Evolutionary conservation across 2,113 vertebrate genomes (phyloP).

Genomic region (Pionites leucogaster): DNA sequence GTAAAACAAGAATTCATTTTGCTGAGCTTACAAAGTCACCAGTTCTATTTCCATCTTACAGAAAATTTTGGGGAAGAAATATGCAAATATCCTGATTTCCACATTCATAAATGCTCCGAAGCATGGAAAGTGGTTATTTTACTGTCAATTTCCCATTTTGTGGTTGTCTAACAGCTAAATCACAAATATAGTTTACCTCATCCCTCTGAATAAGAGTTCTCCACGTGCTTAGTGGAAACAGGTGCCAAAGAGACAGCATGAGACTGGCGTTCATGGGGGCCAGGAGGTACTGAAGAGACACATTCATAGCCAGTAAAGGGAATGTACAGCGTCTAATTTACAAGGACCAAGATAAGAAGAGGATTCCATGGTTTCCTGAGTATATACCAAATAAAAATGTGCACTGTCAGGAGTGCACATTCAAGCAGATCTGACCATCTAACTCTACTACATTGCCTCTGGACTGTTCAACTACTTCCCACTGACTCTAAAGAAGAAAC

Average conservation of each 20-base stretch:
- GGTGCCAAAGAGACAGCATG: fast-evolving
- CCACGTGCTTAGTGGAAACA: fast-evolving
- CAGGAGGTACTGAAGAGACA: background rate
- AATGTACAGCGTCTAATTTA: fast-evolving
- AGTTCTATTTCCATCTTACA: background rate
- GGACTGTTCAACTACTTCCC: background rate
- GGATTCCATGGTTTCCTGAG: background rate
- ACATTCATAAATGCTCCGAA: background rate
- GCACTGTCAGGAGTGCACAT: background rate
- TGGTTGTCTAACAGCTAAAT: background rate
- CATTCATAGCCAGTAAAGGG: background rate
- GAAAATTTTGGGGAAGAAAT: background rate
- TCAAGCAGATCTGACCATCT: background rate
- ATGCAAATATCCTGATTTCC: background rate
- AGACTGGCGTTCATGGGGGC: fast-evolving
- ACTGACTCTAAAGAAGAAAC: background rate
- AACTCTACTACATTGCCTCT: background rate
- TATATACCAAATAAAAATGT: background rate
- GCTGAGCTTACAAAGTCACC: background rate
- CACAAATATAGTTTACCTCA: background rate
- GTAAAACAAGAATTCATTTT: background rate
- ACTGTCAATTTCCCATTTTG: background rate
- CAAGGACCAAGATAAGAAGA: background rate
- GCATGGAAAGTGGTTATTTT: background rate
- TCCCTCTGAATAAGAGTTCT: background rate